These are phyloP conservation scores for Pempheris klunzingeri DNA, from an alignment of 2,797 vertebrate genomes.

Conservation along the genomic window DNA sequence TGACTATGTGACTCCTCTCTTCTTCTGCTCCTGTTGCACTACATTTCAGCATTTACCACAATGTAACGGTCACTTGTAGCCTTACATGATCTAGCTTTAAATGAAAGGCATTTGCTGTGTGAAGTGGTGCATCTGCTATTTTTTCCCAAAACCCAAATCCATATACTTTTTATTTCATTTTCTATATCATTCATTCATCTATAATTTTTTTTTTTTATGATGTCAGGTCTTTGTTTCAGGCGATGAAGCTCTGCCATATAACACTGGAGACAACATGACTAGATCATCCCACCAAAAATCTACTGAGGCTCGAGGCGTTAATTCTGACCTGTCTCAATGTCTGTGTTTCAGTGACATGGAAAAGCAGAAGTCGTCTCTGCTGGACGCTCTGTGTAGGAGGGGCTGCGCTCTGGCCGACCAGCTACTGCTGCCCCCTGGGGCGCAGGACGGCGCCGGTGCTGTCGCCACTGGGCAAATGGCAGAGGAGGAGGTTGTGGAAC, in stretches of 20 bases:
- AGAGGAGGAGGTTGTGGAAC: conserved; percentile 46
- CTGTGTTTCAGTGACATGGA: conserved; percentile 93
- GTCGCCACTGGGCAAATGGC: conserved; percentile 10
- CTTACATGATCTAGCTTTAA: background rate
- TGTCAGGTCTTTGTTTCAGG: background rate
- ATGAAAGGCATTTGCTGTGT: background rate
- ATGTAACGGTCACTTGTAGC: no score
- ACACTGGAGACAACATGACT: no score
- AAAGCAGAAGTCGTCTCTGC: conserved; percentile 94
- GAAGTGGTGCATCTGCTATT: background rate
- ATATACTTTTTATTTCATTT: no score
- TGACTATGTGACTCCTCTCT: background rate
- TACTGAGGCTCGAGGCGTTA: rapidly evolving
- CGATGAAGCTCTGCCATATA: background rate
- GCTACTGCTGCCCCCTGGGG: conserved; percentile 85
- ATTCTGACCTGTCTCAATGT: background rate
- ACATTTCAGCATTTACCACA: background rate
- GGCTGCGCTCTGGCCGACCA: conserved; percentile 94
- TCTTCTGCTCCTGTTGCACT: background rate
- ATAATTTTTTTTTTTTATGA: no score
- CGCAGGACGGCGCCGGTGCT: conserved; percentile 88
- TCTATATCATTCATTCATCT: no score
- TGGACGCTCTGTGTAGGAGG: conserved; percentile 96
- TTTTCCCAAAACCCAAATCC: no score
- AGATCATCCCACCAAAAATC: background rate